Evolutionary conservation across 2,888 invertebrate genomes (phyloP), one percentile per base, ranked within the genome.

Genomic region (Tenthredo distinguenda): DNA sequence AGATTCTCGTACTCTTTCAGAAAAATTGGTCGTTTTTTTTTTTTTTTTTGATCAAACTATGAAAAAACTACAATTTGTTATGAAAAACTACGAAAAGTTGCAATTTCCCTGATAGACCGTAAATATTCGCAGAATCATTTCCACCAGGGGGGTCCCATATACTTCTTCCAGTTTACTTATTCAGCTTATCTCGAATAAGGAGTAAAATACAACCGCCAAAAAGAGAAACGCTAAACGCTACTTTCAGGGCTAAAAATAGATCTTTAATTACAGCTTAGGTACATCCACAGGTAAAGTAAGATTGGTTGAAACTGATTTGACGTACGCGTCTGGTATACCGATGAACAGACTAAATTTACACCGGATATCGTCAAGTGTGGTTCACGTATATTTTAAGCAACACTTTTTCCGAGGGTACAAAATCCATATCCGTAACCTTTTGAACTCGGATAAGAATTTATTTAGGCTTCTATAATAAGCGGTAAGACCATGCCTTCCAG

Each of bases 291-390:
- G 18, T 21, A 26, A 5, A 26, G 62, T 26, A 26, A 74, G 34
- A 77, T 50, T 77, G 34, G 31, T 55, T 34, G 9, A 21, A 21
- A 21, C n/a, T 34, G 26, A 55, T 77, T 55, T 15, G 34, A 77
- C n/a, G 55, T 55, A n/a, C 10, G 47, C 47, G 15, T 21, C 34
- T 50, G 34, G 34, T 76, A 1, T 21, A 76, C n/a, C n/a, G 4
- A 76, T 31, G 21, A 47, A 58, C 58, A 55, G 58, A 55, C 79
- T 58, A 58, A 79, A 58, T 34, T 79, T 58, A 79, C n/a, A 79
- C 37, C 18, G 21, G 79, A 79, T 47, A 58, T 58, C 21, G 7
- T 31, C 31, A 21, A 79, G 79, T 79, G 58, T 18, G 34, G 12
- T 43, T 2, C 10, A 43, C 34, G 6, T 55, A 58, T 37, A 47